Evolutionary conservation across 2,888 invertebrate genomes (phyloP).

Genomic region (Zhuqinia jingwanae): DNA sequence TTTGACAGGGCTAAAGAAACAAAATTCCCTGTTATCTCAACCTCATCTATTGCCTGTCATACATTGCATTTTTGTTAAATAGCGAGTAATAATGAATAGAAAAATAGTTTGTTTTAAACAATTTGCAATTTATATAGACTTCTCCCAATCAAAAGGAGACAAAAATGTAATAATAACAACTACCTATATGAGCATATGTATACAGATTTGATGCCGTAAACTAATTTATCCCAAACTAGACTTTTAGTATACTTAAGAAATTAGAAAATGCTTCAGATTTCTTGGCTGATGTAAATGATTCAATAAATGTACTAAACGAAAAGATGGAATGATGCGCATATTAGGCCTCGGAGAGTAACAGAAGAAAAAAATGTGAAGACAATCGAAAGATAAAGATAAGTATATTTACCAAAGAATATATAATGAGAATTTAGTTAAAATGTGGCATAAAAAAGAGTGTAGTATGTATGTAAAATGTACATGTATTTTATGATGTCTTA

Average conservation of each 20-base stretch:
- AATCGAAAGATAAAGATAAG: neutral
- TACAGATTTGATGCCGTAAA: conserved; percentile 34
- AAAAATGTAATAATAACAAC: neutral
- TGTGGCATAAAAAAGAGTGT: neutral
- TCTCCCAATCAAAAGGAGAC: conserved; percentile 36
- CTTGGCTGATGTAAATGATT: conserved; percentile 5
- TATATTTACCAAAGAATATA: neutral
- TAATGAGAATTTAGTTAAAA: neutral
- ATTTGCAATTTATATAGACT: no score
- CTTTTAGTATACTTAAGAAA: neutral
- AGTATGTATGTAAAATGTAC: no score
- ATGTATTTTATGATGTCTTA: no score
- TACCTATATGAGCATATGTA: no score
- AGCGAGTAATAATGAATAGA: conserved; percentile 28
- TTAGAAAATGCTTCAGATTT: neutral
- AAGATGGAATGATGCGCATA: neutral
- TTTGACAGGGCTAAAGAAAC: conserved; percentile 44
- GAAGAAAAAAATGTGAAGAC: neutral
- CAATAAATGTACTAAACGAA: neutral
- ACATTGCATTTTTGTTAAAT: conserved; percentile 15
- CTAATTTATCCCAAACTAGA: conserved; percentile 44
- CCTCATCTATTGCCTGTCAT: conserved; percentile 61
- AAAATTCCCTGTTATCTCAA: conserved; percentile 57
- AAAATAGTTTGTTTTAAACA: no score
- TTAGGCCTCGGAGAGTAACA: no score